Conservation (phyloP, 2,113 vertebrate species). For the human (Homo sapiens) region DNA sequence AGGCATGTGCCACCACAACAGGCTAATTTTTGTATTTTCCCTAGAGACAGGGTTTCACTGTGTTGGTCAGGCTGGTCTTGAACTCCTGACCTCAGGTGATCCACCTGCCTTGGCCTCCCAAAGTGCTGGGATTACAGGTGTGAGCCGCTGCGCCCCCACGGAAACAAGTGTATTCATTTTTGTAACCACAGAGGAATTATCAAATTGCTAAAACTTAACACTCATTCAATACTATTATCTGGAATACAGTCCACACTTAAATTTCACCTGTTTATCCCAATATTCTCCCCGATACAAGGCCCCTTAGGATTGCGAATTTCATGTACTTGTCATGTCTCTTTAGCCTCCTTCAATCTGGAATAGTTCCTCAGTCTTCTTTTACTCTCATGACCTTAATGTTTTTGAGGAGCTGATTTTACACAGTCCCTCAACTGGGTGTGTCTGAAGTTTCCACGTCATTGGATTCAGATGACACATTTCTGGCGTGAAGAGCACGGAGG, state of each 20-base stretch:
- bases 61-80: no score
- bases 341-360: constrained; percentile 32
- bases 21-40: no score
- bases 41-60: no score
- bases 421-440: not conserved
- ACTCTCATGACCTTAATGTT: not conserved
- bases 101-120: no score
- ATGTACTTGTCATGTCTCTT: constrained; percentile 10
- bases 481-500: not conserved
- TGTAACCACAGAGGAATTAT: not conserved
- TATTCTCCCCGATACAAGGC: constrained; percentile 15
- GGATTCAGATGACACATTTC: not conserved
- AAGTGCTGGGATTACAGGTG: no score
- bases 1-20: no score
- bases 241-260: not conserved
- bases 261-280: not conserved
- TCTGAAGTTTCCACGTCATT: not conserved
- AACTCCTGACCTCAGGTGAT: no score
- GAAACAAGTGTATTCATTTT: not conserved
- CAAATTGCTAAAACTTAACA: constrained; percentile 22
- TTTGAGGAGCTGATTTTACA: not conserved
- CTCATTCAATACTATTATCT: not conserved
- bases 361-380: not conserved
- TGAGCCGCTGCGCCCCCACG: no score
- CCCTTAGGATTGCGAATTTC: not conserved